Evolutionary conservation across 2,113 vertebrate genomes (phyloP).

Genomic region (Rutilus rutilus): DNA sequence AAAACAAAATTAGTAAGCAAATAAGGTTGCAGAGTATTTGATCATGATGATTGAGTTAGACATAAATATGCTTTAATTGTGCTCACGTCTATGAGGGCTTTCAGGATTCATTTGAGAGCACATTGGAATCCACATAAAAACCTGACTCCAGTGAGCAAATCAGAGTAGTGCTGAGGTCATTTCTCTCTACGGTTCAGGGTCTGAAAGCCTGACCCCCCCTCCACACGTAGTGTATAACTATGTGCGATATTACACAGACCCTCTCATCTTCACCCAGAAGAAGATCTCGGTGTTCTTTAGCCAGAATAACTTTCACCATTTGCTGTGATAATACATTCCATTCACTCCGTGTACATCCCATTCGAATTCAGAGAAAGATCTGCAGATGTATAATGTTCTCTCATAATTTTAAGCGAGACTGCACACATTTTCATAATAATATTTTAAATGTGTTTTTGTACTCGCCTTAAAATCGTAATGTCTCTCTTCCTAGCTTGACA

Average conservation of each 20-base stretch:
- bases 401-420: too few species aligned
- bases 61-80: slow-evolving; percentile 52
- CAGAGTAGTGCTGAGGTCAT: neutral
- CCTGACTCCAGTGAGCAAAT: slow-evolving; percentile 7
- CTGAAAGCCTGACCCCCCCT: too few species aligned
- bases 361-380: neutral
- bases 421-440: neutral
- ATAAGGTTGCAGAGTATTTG: slow-evolving; percentile 42
- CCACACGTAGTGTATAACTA: neutral
- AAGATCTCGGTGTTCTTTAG: neutral
- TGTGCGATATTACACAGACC: neutral
- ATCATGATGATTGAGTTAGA: slow-evolving; percentile 56
- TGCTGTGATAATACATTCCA: neutral
- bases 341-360: slow-evolving; percentile 9
- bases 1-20: slow-evolving; percentile 51
- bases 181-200: slow-evolving; percentile 1
- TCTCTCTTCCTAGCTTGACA: neutral
- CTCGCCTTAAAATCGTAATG: neutral
- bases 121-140: slow-evolving; percentile 33
- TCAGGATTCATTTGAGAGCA: slow-evolving; percentile 18
- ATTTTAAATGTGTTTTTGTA: neutral
- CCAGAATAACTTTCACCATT: neutral
- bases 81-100: slow-evolving; percentile 35
- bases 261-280: slow-evolving; percentile 6
- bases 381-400: slow-evolving; percentile 1